These are phyloP conservation scores for Trachelus tabidus DNA, from an alignment of 2,888 invertebrate genomes.

Conservation along the genomic window DNA sequence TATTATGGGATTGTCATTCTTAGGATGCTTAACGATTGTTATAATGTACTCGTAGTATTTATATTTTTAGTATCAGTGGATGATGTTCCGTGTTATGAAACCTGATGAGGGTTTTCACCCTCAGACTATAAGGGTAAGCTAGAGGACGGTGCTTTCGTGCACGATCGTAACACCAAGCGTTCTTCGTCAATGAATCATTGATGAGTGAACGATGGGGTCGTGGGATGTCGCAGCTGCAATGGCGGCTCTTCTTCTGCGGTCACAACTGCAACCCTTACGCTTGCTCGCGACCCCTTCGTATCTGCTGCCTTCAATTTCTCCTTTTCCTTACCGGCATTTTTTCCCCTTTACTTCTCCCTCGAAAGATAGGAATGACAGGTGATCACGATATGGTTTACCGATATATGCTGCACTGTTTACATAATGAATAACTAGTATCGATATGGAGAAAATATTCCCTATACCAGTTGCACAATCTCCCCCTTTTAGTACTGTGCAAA, in stretches of 20 bases:
- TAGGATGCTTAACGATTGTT: not conserved
- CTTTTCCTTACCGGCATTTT: slow-evolving; percentile 8
- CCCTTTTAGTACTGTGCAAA: not conserved
- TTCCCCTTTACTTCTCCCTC: slow-evolving; percentile 12
- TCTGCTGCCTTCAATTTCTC: slow-evolving; percentile 11
- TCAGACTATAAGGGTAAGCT: not conserved
- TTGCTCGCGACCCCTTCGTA: slow-evolving; percentile 8
- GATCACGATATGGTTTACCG: slow-evolving; percentile 40
- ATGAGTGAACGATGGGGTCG: slow-evolving; percentile 59
- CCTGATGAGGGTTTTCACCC: not conserved
- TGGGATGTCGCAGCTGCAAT: slow-evolving; percentile 59
- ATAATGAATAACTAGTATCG: slow-evolving; percentile 29
- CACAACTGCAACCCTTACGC: slow-evolving; percentile 6
- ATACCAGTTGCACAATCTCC: not conserved
- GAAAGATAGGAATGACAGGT: slow-evolving; percentile 47
- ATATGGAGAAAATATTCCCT: slow-evolving; percentile 5
- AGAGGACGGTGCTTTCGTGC: not conserved
- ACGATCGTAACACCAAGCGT: not conserved
- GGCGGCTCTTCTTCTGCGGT: slow-evolving; percentile 6
- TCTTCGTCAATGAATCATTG: slow-evolving; percentile 58
- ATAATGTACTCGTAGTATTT: not conserved
- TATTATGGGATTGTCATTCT: not conserved
- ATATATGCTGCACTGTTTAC: slow-evolving; percentile 43
- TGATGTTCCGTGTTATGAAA: not conserved
- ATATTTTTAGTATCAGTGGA: not conserved